Evolutionary conservation across 2,888 invertebrate genomes (phyloP).

Genomic region (Agrotis clavis): DNA sequence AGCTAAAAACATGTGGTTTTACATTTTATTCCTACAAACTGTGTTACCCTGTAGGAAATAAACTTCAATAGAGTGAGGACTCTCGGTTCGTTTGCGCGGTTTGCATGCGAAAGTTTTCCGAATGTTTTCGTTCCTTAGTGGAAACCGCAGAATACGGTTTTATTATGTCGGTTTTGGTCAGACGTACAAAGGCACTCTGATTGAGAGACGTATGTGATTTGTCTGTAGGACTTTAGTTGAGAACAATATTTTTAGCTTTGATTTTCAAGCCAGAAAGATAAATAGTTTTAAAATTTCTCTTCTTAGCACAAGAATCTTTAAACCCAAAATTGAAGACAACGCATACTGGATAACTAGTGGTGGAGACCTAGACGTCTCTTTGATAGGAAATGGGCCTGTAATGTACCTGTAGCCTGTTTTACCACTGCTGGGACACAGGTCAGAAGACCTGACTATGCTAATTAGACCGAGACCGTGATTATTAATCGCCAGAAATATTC

Average conservation of each 20-base stretch:
- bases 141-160: conserved; percentile 40
- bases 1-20: conserved; percentile 37
- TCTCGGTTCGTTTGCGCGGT: conserved; percentile 53
- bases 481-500: not conserved
- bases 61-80: conserved; percentile 51
- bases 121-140: conserved; percentile 38
- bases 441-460: not conserved
- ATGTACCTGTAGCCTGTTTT: too few relatives aligned
- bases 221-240: not conserved
- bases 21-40: conserved; percentile 45
- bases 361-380: too few relatives aligned
- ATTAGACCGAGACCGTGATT: not conserved
- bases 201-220: conserved; percentile 10
- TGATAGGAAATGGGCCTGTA: too few relatives aligned
- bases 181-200: conserved; percentile 40
- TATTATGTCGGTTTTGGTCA: conserved; percentile 26
- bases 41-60: conserved; percentile 39
- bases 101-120: conserved; percentile 51
- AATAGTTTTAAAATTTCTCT: too few relatives aligned
- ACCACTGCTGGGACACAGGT: too few relatives aligned
- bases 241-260: not conserved
- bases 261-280: not conserved
- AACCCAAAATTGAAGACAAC: too few relatives aligned
- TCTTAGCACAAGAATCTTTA: too few relatives aligned
- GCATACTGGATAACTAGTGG: too few relatives aligned